Evolutionary conservation across 1,140 invertebrate genomes (phyloP).

Genomic region (Chironomus tepperi): DNA sequence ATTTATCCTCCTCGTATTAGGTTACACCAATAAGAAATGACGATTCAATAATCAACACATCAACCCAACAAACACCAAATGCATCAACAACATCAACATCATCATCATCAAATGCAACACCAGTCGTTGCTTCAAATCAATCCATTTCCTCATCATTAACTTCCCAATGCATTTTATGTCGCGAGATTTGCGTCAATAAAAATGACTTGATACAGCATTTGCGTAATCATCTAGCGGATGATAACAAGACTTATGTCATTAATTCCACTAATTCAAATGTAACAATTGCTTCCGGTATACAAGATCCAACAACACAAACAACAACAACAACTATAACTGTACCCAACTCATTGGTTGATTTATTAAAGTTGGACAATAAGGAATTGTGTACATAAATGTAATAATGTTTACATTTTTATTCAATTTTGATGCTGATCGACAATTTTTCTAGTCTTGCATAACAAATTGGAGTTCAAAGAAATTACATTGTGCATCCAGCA

Average conservation of each 20-base stretch:
- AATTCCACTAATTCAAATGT: constrained; percentile 1
- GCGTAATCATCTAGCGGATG: constrained; percentile 18
- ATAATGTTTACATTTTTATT: background rate
- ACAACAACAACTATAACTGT: constrained; percentile 4
- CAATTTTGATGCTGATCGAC: no score
- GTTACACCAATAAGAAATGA: background rate
- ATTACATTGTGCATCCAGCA: background rate
- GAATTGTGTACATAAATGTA: constrained; percentile 3
- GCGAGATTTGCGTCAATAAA: constrained; percentile 15
- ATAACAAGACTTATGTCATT: constrained; percentile 21
- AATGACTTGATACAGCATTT: constrained; percentile 22
- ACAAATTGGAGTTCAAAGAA: background rate
- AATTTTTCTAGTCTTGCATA: no score
- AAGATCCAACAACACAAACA: background rate
- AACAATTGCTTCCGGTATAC: constrained; percentile 4
- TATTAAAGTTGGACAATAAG: constrained; percentile 16
- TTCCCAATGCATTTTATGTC: constrained; percentile 18
- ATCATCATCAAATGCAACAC: background rate
- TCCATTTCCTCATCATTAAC: constrained; percentile 5
- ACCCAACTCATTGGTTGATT: constrained; percentile 5
- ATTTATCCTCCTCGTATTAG: background rate
- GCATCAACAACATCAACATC: background rate
- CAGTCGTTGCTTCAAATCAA: background rate
- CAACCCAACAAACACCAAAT: background rate
- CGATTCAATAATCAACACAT: background rate